Conservation (phyloP, 30 jellyfish, hydroid and myxozoan genomes). For the Aurelia coerulea region DNA sequence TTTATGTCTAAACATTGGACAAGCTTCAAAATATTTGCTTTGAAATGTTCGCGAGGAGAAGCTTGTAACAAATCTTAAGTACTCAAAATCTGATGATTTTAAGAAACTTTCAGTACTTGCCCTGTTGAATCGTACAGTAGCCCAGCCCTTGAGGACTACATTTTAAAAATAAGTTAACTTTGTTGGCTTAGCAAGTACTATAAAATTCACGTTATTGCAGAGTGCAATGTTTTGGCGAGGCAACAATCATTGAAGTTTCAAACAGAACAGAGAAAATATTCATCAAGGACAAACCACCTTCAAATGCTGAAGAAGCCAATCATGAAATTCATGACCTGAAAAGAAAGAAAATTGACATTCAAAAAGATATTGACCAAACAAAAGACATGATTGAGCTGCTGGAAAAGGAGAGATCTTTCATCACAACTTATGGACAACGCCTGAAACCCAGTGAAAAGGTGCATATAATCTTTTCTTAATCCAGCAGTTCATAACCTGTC, state of each 20-base stretch:
- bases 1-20: too few species aligned
- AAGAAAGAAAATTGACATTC: not conserved
- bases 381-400: not conserved
- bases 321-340: conserved; percentile 35
- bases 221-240: conserved; percentile 66
- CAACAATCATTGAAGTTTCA: conserved; percentile 68
- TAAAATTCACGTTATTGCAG: conserved; percentile 5
- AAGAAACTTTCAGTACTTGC: too few species aligned
- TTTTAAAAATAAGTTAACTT: too few species aligned
- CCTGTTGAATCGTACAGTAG: too few species aligned
- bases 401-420: conserved; percentile 30
- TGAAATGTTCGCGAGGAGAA: too few species aligned
- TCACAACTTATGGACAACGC: conserved; percentile 35
- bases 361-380: not conserved
- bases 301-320: conserved; percentile 20
- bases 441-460: conserved; percentile 1
- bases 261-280: not conserved
- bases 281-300: not conserved
- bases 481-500: too few species aligned
- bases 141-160: too few species aligned
- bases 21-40: too few species aligned
- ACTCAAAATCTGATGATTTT: too few species aligned
- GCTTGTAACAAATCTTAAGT: too few species aligned
- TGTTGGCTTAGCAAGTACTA: too few species aligned
- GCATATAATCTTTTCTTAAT: not conserved